phyloP scores from a whole-genome alignment of 2,888 invertebrate species.

The Brassicogethes aeneus region DNA sequence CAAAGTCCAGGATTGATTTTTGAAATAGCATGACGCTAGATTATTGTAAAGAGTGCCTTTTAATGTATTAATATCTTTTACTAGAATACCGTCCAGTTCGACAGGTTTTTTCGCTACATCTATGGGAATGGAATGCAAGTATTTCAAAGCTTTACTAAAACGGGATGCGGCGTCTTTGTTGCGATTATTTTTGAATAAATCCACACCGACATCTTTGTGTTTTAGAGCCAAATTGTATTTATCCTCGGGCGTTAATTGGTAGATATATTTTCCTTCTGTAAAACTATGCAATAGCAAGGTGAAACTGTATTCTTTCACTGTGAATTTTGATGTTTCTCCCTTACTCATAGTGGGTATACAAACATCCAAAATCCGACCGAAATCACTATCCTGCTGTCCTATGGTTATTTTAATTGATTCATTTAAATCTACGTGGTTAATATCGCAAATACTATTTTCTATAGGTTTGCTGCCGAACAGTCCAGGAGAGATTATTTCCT shows the following conservation, averaged over 20 bases:
- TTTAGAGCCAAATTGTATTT: constrained; percentile 39
- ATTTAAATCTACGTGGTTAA: constrained; percentile 27
- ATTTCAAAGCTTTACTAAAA: constrained; percentile 66
- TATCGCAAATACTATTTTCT: constrained; percentile 36
- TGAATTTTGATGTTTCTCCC: constrained; percentile 42
- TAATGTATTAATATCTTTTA: constrained; percentile 47
- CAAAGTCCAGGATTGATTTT: constrained; percentile 55
- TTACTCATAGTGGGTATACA: constrained; percentile 42
- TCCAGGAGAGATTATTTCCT: constrained; percentile 29
- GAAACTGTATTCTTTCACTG: constrained; percentile 31
- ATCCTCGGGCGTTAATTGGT: constrained; percentile 36
- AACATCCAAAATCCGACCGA: constrained; percentile 43
- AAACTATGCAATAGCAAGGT: constrained; percentile 37
- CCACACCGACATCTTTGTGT: constrained; percentile 47
- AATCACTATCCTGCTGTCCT: constrained; percentile 40
- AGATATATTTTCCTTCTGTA: constrained; percentile 38
- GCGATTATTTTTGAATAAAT: constrained; percentile 54
- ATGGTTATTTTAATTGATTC: constrained; percentile 27
- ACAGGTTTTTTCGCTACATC: constrained; percentile 39
- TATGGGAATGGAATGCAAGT: constrained; percentile 56
- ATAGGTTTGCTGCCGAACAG: constrained; percentile 32
- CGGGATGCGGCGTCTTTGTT: constrained; percentile 60
- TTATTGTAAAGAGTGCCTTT: constrained; percentile 70
- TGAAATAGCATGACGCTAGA: constrained; percentile 72
- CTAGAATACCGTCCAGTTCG: constrained; percentile 43